A percentile compares a stretch with the other conserved stretches of the same genome.
Evolutionary conservation across 2,888 invertebrate species (phyloP).

Genomic region (Thumatha senex): DNA sequence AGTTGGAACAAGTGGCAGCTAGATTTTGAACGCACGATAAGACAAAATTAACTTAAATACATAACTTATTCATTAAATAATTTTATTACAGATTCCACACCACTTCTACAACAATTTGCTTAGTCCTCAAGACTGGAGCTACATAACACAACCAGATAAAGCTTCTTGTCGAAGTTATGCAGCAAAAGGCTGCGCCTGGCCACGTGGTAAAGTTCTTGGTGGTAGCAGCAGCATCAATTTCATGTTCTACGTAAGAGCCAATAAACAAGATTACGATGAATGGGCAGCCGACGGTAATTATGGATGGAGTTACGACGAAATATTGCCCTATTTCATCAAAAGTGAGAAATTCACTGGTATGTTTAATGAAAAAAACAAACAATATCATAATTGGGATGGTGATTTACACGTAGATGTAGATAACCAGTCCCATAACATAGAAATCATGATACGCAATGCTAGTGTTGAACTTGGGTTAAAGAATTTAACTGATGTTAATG

Average conservation of each 20-base stretch:
- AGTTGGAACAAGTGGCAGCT: no score
- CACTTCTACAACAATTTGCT: slow-evolving; percentile 48
- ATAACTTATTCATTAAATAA: no score
- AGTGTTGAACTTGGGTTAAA: slow-evolving; percentile 86
- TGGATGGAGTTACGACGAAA: slow-evolving; percentile 88
- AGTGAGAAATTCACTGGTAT: slow-evolving; percentile 55
- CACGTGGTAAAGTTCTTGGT: slow-evolving; percentile 86
- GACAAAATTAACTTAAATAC: no score
- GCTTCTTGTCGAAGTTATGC: slow-evolving; percentile 62
- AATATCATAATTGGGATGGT: slow-evolving; percentile 73
- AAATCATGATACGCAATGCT: slow-evolving; percentile 84
- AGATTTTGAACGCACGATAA: no score
- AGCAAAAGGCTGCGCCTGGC: slow-evolving; percentile 75
- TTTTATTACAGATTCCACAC: slow-evolving; percentile 41
- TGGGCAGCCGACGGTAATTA: slow-evolving; percentile 81
- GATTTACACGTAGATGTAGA: slow-evolving; percentile 84
- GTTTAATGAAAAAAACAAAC: slow-evolving; percentile 79
- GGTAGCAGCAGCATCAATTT: slow-evolving; percentile 85
- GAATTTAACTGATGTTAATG: slow-evolving; percentile 84
- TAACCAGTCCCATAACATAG: slow-evolving; percentile 76
- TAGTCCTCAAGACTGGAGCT: slow-evolving; percentile 78
- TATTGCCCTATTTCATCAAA: slow-evolving; percentile 87
- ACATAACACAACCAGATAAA: slow-evolving; percentile 72
- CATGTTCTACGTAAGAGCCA: slow-evolving; percentile 85
- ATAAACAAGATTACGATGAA: slow-evolving; percentile 76